phyloP scores from a whole-genome alignment of 2,797 vertebrate species.

The Sebastes oblongus region DNA sequence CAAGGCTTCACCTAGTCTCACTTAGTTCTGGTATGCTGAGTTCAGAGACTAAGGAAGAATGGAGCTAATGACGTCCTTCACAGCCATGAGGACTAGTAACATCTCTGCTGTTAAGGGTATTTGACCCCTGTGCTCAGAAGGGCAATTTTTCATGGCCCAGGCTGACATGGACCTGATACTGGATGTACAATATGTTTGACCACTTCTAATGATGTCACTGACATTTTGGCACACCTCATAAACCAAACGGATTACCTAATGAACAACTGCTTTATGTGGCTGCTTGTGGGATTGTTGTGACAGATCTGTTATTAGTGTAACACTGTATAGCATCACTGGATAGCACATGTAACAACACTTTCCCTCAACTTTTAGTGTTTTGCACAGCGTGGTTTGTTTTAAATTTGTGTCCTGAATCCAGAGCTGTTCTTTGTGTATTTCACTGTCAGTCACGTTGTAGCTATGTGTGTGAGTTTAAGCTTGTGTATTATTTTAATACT shows the following conservation, averaged over 20 bases:
- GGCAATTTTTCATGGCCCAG: neutral
- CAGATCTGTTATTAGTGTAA: neutral
- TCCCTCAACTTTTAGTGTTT: neutral
- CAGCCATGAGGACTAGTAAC: neutral
- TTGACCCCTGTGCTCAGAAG: neutral
- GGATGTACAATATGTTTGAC: neutral
- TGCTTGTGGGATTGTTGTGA: neutral
- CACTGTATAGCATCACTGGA: conserved; percentile 28
- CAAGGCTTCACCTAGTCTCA: neutral
- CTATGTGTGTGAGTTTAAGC: neutral
- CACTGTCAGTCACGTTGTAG: conserved; percentile 22
- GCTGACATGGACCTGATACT: conserved; percentile 1
- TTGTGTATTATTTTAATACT: neutral
- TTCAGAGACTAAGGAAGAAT: neutral
- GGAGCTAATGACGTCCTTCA: conserved; percentile 12
- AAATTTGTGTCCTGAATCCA: neutral
- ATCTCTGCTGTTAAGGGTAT: conserved; percentile 9
- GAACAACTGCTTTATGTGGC: neutral
- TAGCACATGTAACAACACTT: neutral
- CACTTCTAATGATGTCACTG: neutral
- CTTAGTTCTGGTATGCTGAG: neutral
- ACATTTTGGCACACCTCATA: neutral
- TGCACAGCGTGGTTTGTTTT: conserved; percentile 26
- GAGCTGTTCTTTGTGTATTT: conserved; percentile 1
- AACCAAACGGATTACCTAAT: conserved; percentile 11